A percentile compares a stretch with the other conserved stretches of the same genome.
Conservation (phyloP, 2,797 vertebrate genomes). For the Manis pentadactyla region DNA sequence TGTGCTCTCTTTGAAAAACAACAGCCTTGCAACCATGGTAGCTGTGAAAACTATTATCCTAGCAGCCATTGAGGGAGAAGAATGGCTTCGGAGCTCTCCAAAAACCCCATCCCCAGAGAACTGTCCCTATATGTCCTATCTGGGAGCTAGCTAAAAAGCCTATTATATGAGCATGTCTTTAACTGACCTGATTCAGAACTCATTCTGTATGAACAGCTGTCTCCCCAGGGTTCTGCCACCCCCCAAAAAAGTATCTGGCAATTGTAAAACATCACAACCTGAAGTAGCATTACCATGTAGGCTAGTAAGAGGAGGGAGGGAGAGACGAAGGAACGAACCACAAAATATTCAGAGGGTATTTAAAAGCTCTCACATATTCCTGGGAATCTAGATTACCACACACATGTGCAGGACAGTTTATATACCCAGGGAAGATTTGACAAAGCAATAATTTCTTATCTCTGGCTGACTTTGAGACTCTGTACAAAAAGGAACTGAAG, state of each 20-base stretch:
- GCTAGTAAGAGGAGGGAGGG: not conserved
- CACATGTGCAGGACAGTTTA: not conserved
- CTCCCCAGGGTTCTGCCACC: not conserved
- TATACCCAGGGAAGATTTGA: not conserved
- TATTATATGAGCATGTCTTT: not conserved
- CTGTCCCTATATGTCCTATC: not conserved
- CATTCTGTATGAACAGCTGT: not conserved
- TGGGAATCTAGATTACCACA: not conserved
- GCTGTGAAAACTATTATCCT: not conserved
- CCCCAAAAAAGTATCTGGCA: not conserved
- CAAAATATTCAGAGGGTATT: not conserved
- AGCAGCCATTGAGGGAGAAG: not conserved
- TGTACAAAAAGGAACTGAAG: not conserved
- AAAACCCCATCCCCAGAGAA: not conserved
- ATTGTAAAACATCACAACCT: not conserved
- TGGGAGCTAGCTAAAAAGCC: not conserved
- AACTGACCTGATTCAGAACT: not conserved
- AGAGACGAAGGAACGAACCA: not conserved
- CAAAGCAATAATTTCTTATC: not conserved
- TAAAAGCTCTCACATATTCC: constrained; percentile 19
- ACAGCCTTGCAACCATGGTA: not conserved
- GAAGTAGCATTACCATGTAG: not conserved
- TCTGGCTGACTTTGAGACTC: not conserved
- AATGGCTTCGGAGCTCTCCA: not conserved
- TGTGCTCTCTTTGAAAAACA: not conserved